These are phyloP conservation scores for Cyclophora albipunctata DNA, from an alignment of 2,888 invertebrate genomes.

Conservation along the genomic window DNA sequence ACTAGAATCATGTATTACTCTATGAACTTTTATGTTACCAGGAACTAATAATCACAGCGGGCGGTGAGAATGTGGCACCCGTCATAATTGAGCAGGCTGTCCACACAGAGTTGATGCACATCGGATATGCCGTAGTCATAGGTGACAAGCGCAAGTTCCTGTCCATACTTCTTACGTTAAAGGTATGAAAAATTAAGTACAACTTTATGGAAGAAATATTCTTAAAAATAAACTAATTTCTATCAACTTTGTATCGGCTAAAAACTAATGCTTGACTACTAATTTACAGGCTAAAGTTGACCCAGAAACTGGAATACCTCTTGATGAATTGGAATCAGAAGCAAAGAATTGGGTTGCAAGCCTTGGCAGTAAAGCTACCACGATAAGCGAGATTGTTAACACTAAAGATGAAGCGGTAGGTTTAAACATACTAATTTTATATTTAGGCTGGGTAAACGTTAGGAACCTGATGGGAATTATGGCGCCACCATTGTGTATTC, in stretches of 20 bases:
- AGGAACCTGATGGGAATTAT: too few relatives aligned
- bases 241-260: too few relatives aligned
- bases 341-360: constrained; percentile 82
- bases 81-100: constrained; percentile 89
- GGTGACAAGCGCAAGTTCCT: constrained; percentile 93
- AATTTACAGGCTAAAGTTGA: constrained; percentile 81
- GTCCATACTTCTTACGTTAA: constrained; percentile 88
- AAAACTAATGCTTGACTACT: too few relatives aligned
- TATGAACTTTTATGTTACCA: constrained; percentile 15
- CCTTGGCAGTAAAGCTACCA: constrained; percentile 79
- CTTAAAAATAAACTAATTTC: too few relatives aligned
- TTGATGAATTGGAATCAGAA: constrained; percentile 79
- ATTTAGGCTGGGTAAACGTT: too few relatives aligned
- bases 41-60: constrained; percentile 94
- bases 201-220: too few relatives aligned
- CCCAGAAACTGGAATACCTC: constrained; percentile 80
- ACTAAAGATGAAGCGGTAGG: constrained; percentile 67
- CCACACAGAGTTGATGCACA: constrained; percentile 81
- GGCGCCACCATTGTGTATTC: too few relatives aligned
- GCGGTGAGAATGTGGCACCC: constrained; percentile 94
- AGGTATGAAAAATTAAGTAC: constrained; percentile 66
- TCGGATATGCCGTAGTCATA: constrained; percentile 89
- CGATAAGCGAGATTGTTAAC: constrained; percentile 81
- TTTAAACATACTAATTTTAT: constrained; percentile 1
- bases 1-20: too few relatives aligned